Evolutionary conservation across 1,140 invertebrate species (phyloP).

Genomic region (Oscheius sp.): DNA sequence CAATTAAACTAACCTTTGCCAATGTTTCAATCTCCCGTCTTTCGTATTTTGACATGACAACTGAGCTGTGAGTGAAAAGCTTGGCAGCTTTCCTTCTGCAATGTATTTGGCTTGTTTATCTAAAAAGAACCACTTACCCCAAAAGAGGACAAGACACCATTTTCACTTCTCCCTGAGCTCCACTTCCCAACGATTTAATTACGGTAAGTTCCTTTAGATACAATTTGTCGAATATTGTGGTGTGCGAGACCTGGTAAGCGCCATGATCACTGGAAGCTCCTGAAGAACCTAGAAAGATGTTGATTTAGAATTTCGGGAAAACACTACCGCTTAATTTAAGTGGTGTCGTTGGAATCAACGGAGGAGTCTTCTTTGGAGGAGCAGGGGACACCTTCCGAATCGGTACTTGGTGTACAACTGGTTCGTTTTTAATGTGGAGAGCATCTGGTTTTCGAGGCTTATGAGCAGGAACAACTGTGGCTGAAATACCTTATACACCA

Average conservation of each 20-base stretch:
- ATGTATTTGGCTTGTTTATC: background rate
- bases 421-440: too few relatives aligned
- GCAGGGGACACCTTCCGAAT: too few relatives aligned
- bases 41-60: background rate
- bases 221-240: background rate
- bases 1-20: background rate
- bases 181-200: background rate
- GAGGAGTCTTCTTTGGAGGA: too few relatives aligned
- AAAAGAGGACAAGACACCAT: background rate
- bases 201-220: background rate
- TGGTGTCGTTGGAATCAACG: too few relatives aligned
- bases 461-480: too few relatives aligned
- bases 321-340: too few relatives aligned
- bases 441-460: too few relatives aligned
- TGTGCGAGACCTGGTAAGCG: background rate
- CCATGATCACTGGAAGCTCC: too few relatives aligned
- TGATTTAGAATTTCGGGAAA: too few relatives aligned
- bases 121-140: background rate
- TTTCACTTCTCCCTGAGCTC: background rate
- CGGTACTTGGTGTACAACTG: too few relatives aligned
- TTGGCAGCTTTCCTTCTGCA: background rate
- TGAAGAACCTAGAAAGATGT: too few relatives aligned
- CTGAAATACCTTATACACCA: too few relatives aligned
- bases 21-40: background rate
- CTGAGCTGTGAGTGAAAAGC: background rate